Percentiles rank a stretch among this genome's conserved stretches.
These are phyloP conservation scores for Xanthia togata DNA, from an alignment of 2,888 invertebrate species.

Conservation along the genomic window DNA sequence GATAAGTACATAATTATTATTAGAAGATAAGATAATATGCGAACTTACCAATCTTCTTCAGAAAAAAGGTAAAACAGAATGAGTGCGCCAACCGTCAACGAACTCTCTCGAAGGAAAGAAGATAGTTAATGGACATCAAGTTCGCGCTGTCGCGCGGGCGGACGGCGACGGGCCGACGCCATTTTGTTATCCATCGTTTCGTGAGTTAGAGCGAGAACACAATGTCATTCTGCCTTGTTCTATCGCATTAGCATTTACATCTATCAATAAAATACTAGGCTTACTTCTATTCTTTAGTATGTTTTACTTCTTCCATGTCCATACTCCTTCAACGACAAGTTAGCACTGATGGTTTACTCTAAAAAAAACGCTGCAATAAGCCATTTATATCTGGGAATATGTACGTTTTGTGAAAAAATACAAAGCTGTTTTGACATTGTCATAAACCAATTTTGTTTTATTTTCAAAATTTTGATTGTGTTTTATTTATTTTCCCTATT, in stretches of 20 bases:
- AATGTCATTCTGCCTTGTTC: conserved; percentile 39
- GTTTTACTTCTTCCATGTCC: conserved; percentile 45
- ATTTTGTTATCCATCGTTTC: conserved; percentile 80
- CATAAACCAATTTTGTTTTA: conserved; percentile 34
- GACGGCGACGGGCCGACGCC: conserved; percentile 75
- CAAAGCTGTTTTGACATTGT: conserved; percentile 31
- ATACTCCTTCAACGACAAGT: conserved; percentile 10
- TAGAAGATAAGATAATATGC: conserved; percentile 1
- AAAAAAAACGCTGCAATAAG: not conserved
- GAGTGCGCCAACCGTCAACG: conserved; percentile 60
- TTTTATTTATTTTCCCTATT: conserved; percentile 58
- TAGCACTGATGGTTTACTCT: not conserved
- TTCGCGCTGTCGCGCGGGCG: conserved; percentile 34
- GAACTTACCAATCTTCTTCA: conserved; percentile 58
- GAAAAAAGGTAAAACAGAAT: conserved; percentile 46
- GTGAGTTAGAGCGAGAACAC: conserved; percentile 78
- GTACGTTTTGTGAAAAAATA: conserved; percentile 15
- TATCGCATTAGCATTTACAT: conserved; percentile 12
- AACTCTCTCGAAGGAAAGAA: conserved; percentile 74
- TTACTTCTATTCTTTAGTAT: conserved; percentile 41
- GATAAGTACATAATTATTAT: not conserved
- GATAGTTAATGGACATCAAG: conserved; percentile 65
- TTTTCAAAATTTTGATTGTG: conserved; percentile 30
- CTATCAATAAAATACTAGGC: conserved; percentile 14
- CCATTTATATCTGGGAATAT: not conserved